phyloP scores from a whole-genome alignment of 2,888 invertebrate species.

The Drosophila paucipuncta region DNA sequence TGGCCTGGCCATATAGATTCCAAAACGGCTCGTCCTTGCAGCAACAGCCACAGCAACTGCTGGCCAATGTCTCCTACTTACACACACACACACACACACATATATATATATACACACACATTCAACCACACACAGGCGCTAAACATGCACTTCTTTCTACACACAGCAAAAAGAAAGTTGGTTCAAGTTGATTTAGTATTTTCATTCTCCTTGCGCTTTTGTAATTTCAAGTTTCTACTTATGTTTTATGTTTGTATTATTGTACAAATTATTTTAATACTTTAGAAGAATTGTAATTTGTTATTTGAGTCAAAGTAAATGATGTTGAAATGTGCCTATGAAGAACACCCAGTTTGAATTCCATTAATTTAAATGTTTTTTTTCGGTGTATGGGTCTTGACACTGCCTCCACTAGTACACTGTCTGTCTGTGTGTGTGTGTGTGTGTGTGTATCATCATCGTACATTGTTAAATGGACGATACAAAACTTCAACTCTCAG shows the following conservation, averaged over 20 bases:
- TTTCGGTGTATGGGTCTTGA: neutral
- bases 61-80: conserved; percentile 52
- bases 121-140: conserved; percentile 14
- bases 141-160: conserved; percentile 33
- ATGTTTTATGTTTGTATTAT: neutral
- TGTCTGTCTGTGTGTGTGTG: neutral
- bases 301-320: neutral
- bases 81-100: conserved; percentile 23
- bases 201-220: neutral
- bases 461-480: conserved; percentile 80
- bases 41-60: conserved; percentile 29
- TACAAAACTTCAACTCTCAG: conserved; percentile 70
- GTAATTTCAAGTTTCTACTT: neutral
- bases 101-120: conserved; percentile 15
- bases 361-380: neutral
- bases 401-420: conserved; percentile 4
- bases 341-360: neutral
- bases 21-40: conserved; percentile 75
- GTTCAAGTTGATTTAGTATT: neutral
- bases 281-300: neutral
- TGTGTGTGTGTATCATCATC: conserved; percentile 53
- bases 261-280: neutral
- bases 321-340: neutral
- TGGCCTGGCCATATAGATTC: conserved; percentile 76
- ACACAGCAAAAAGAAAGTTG: conserved; percentile 1